Percentiles rank a stretch among this genome's conserved stretches.
These are phyloP conservation scores for Helarctos malayanus DNA, from an alignment of 2,797 vertebrate species.

Conservation along the genomic window DNA sequence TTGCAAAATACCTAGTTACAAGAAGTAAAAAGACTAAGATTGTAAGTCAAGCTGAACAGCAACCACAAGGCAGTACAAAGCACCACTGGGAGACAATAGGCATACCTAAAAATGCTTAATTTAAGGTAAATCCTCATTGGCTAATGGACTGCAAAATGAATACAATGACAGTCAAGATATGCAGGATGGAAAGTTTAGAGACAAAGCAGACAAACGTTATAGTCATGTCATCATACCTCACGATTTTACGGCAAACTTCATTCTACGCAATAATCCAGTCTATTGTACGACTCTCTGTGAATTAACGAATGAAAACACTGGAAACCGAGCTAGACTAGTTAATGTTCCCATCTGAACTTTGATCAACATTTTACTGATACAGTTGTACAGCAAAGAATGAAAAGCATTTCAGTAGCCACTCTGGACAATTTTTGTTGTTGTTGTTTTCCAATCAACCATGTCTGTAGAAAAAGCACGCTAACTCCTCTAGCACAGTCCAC, in stretches of 20 bases:
- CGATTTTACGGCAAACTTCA: conserved; percentile 58
- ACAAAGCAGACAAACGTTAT: conserved; percentile 14
- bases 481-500: conserved; percentile 45
- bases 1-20: conserved; percentile 22
- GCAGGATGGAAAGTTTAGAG: conserved; percentile 11
- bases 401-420: conserved; percentile 63
- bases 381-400: conserved; percentile 58
- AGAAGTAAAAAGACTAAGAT: conserved; percentile 25
- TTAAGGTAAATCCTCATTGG: conserved; percentile 68
- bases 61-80: conserved; percentile 58
- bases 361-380: conserved; percentile 48
- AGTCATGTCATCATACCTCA: neutral
- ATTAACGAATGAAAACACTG: conserved; percentile 67
- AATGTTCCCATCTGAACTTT: conserved; percentile 62
- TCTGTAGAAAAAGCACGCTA: conserved; percentile 62
- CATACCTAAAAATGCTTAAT: conserved; percentile 62
- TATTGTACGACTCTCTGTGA: conserved; percentile 27
- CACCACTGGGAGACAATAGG: conserved; percentile 33
- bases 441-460: conserved; percentile 74
- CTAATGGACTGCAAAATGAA: conserved; percentile 54
- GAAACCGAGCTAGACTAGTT: conserved; percentile 40
- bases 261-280: conserved; percentile 5
- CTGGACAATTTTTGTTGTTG: conserved; percentile 63
- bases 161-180: conserved; percentile 29
- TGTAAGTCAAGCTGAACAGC: conserved; percentile 60